Base-by-base conservation (phyloP, 2,888 invertebrate species). In the Tillus elongatus region DNA sequence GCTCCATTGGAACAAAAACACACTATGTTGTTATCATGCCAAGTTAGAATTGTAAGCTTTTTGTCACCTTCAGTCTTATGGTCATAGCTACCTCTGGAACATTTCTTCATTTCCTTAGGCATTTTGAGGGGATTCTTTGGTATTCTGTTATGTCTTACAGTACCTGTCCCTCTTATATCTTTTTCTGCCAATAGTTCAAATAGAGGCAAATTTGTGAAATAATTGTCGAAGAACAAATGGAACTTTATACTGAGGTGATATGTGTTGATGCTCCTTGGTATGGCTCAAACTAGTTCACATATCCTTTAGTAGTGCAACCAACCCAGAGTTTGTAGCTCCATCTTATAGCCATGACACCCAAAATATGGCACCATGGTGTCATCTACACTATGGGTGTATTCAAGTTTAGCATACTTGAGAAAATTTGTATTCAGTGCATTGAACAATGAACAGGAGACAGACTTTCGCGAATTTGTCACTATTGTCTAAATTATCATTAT, bases 281-380 rank as follows among this genome's bases (percentile, higher is more conserved):
- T 4, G 53, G 52, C 33, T 57, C 50, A 30, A 51, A 47, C 42
- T 50, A 51, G 12, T 42, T 37, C 32, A 51, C 42, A 41, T 55
- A 56, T 8, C 56, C 54, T 27, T 48, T 36, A 11, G 36, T 35
- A 4, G 50, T 46, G 8, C 49, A 40, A 1, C 53, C 57, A 24
- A 50, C 39, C 53, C 55, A 58, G 14, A 50, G 29, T 41, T 53
- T 57, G 41, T 49, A 56, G 2, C 53, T 43, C 35, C 35, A 54
- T 31, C 54, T 35, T 12, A 56, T 52, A 8, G 54, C 49, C 47
- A 46, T 56, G 54, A 16, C 52, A 40, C 13, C 54, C 59, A 47
- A 51, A 63, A 39, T 63, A 63, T n/a, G 58, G 56, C 4, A 57
- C 46, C 58, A 60, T 59, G 2, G 53, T 43, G 41, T 61, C 61